These are phyloP conservation scores for Anadara kagoshimensis DNA, from an alignment of 1,140 invertebrate species.

Conservation along the genomic window DNA sequence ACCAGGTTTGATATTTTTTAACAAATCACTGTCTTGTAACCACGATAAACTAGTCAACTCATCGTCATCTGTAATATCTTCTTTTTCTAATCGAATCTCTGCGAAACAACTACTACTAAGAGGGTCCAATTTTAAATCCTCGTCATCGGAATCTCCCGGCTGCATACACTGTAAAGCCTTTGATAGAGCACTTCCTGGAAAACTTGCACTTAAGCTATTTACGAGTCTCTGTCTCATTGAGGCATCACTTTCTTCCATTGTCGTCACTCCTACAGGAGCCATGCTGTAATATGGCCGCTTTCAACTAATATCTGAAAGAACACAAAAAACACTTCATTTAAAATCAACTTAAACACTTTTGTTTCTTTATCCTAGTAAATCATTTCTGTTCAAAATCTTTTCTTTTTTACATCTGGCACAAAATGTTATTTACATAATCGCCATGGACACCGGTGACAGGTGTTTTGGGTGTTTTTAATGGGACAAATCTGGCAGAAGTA, in stretches of 20 bases:
- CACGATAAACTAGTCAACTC: slow-evolving; percentile 92
- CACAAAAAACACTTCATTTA: slow-evolving; percentile 20
- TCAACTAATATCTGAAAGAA: slow-evolving; percentile 26
- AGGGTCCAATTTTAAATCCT: slow-evolving; percentile 61
- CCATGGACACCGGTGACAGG: not conserved
- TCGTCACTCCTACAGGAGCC: slow-evolving; percentile 33
- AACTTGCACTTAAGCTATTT: slow-evolving; percentile 71
- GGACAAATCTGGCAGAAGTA: too few relatives aligned
- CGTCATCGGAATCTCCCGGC: slow-evolving; percentile 55
- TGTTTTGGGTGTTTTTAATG: not conserved
- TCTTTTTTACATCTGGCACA: slow-evolving; percentile 20
- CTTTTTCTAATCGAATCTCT: slow-evolving; percentile 68
- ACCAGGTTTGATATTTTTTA: slow-evolving; percentile 78
- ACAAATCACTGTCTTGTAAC: slow-evolving; percentile 92
- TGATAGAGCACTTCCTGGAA: slow-evolving; percentile 70
- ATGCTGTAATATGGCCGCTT: slow-evolving; percentile 32
- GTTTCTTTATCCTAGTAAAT: slow-evolving; percentile 23
- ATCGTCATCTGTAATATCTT: slow-evolving; percentile 79
- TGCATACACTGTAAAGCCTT: slow-evolving; percentile 66
- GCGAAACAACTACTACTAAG: slow-evolving; percentile 71
- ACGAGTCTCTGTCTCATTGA: slow-evolving; percentile 69
- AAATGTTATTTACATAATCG: slow-evolving; percentile 7
- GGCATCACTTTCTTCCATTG: slow-evolving; percentile 68
- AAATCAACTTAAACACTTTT: slow-evolving; percentile 16
- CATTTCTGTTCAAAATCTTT: not conserved